These are phyloP conservation scores for Papilio machaon DNA, from an alignment of 1,140 invertebrate species.

Conservation along the genomic window DNA sequence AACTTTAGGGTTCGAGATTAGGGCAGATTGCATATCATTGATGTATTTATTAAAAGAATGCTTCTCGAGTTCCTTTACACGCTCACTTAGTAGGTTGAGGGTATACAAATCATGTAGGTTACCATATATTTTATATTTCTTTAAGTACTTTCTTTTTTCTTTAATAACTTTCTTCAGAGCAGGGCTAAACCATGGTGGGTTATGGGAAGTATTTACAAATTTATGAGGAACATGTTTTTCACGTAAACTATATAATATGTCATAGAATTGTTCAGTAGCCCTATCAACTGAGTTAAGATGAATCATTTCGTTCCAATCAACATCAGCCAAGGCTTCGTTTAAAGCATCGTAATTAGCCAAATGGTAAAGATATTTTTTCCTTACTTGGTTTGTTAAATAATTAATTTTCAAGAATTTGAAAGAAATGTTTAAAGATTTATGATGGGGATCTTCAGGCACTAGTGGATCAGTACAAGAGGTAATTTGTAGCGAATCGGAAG, in stretches of 20 bases:
- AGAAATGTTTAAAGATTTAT: too few species aligned
- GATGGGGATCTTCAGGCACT: too few species aligned
- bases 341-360: too few species aligned
- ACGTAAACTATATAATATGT: background rate
- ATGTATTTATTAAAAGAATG: constrained; percentile 41
- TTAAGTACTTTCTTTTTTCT: constrained; percentile 43
- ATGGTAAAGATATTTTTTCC: too few species aligned
- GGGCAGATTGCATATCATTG: constrained; percentile 34
- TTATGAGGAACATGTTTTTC: background rate
- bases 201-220: background rate
- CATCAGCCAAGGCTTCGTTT: too few species aligned
- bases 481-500: too few species aligned
- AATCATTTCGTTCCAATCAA: too few species aligned
- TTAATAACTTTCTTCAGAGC: constrained; percentile 43
- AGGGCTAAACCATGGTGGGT: constrained; percentile 42
- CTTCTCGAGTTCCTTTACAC: constrained; percentile 32
- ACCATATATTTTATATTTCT: constrained; percentile 42
- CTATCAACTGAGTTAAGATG: too few species aligned
- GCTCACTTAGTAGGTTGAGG: constrained; percentile 37
- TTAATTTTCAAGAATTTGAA: too few species aligned
- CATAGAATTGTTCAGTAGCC: background rate
- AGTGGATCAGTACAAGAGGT: too few species aligned
- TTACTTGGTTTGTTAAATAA: too few species aligned
- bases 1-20: constrained; percentile 40
- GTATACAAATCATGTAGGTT: constrained; percentile 37